A percentile compares a stretch with the other conserved stretches of the same genome.
Evolutionary conservation across 2,888 invertebrate genomes (phyloP).

Genomic region (Camptogramma bilineatum): DNA sequence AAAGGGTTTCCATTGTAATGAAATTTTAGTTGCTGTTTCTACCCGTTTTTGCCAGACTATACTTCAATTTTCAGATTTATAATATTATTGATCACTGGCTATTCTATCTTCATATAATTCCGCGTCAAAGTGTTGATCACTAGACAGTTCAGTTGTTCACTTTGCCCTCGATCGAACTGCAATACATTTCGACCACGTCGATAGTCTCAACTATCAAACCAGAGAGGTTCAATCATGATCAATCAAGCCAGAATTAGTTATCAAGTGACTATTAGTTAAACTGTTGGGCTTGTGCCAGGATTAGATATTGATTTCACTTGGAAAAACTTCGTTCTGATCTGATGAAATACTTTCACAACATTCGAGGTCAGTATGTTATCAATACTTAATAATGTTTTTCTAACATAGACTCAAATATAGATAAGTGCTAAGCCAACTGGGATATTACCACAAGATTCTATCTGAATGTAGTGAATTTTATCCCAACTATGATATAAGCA

Average conservation of each 20-base stretch:
- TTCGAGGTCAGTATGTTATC: background rate
- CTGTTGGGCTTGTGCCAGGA: constrained; percentile 27
- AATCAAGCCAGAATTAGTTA: constrained; percentile 42
- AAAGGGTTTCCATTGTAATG: too few relatives aligned
- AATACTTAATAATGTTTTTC: background rate
- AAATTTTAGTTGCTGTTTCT: too few relatives aligned
- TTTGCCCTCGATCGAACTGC: constrained; percentile 47
- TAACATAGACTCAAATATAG: too few relatives aligned
- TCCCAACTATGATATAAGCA: too few relatives aligned
- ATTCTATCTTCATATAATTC: constrained; percentile 9
- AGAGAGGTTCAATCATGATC: constrained; percentile 46
- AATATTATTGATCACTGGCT: background rate
- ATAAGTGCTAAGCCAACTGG: too few relatives aligned
- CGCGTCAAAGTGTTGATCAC: constrained; percentile 43
- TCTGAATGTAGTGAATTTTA: too few relatives aligned
- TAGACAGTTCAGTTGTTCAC: constrained; percentile 54
- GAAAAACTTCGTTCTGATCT: background rate
- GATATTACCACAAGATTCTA: too few relatives aligned
- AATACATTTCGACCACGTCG: constrained; percentile 41
- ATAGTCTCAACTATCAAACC: constrained; percentile 36
- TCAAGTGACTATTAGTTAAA: constrained; percentile 37
- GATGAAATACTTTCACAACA: background rate
- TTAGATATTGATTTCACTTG: constrained; percentile 9
- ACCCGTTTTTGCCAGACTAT: too few relatives aligned
- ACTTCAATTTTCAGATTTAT: too few relatives aligned